Conservation (phyloP, 1,140 invertebrate genomes). For the Leptonema lineaticorne region DNA sequence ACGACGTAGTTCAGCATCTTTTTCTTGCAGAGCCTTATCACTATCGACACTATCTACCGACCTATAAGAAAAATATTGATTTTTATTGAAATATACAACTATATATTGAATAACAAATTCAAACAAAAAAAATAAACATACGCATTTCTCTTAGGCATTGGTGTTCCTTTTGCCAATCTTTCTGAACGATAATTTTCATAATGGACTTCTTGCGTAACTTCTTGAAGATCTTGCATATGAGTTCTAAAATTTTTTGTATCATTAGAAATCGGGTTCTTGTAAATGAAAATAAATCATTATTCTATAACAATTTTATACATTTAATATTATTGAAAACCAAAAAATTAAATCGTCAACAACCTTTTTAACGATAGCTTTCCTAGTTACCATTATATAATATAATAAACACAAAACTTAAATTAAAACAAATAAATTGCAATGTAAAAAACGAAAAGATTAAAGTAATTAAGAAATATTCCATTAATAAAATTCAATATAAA, state of each 20-base stretch:
- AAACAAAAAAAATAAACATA: constrained; percentile 49
- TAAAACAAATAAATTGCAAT: too few species aligned
- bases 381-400: too few species aligned
- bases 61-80: constrained; percentile 38
- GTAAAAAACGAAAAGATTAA: too few species aligned
- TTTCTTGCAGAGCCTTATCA: constrained; percentile 76
- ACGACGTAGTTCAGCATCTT: constrained; percentile 84
- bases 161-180: constrained; percentile 77
- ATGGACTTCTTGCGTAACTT: constrained; percentile 93
- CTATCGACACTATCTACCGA: constrained; percentile 54
- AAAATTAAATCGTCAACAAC: too few species aligned
- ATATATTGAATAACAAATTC: not conserved
- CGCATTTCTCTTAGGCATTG: constrained; percentile 71
- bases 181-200: constrained; percentile 96
- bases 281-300: too few species aligned
- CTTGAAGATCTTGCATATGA: constrained; percentile 95
- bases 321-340: too few species aligned
- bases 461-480: too few species aligned
- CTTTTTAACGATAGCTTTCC: too few species aligned
- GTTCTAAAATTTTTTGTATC: constrained; percentile 74
- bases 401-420: too few species aligned
- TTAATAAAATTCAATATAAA: not conserved
- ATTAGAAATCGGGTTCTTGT: too few species aligned
- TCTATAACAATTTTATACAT: too few species aligned
- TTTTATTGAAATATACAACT: not conserved